Conservation (phyloP, 2,113 vertebrate genomes). For the Cnemophilus loriae region DNA sequence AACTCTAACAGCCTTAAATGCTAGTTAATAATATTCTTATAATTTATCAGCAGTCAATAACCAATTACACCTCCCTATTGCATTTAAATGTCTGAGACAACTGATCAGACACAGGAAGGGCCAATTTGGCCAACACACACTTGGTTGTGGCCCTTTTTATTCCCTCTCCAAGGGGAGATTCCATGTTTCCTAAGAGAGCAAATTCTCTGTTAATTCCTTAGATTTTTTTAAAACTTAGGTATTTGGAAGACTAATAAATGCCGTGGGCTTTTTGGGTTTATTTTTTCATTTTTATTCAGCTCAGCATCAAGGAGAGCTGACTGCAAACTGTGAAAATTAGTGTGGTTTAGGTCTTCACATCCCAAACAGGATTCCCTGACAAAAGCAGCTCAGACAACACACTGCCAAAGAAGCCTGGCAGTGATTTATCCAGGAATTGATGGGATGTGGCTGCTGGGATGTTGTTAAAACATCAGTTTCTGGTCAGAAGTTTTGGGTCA, state of each 20-base stretch:
- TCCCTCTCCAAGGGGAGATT: neutral
- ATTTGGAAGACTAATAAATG: neutral
- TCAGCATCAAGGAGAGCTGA: neutral
- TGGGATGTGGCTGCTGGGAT: neutral
- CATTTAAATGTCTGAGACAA: neutral
- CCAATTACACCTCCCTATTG: neutral
- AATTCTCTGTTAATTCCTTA: neutral
- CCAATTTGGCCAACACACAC: neutral
- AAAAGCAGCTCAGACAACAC: neutral
- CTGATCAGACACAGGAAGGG: neutral
- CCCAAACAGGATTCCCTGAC: neutral
- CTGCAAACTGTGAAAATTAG: neutral
- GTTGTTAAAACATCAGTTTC: neutral
- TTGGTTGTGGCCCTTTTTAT: neutral
- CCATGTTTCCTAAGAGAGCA: neutral
- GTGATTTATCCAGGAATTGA: neutral
- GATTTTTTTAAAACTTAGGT: neutral
- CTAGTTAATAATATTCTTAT: neutral
- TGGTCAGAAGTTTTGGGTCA: neutral
- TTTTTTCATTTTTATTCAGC: neutral
- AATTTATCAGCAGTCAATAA: neutral
- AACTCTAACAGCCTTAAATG: neutral
- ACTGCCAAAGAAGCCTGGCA: neutral
- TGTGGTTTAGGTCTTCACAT: neutral
- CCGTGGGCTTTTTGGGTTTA: rapidly evolving